Percentiles rank a stretch among this genome's conserved stretches.
Evolutionary conservation across 30 jellyfish, hydroid and myxozoan species (phyloP).

Genomic region (Nemopilema nomurai): DNA sequence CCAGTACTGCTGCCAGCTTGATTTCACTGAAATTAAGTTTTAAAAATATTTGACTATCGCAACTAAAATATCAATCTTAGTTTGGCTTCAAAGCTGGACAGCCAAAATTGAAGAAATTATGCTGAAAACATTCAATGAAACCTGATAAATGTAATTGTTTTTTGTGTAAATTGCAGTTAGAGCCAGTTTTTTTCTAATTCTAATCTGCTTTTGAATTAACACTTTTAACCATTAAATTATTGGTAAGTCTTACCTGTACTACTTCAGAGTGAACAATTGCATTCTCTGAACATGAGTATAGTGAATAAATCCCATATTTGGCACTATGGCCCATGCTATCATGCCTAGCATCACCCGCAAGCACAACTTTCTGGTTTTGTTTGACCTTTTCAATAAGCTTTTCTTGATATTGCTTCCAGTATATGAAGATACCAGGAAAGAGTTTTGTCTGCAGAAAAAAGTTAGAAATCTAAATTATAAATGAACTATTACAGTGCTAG

Average conservation of each 20-base stretch:
- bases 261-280: conserved; percentile 42
- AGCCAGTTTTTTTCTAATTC: conserved; percentile 2
- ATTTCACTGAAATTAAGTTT: conserved; percentile 14
- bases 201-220: neutral
- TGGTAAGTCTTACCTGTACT: conserved; percentile 47
- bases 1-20: conserved; percentile 66
- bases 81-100: conserved; percentile 4
- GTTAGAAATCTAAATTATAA: neutral
- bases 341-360: conserved; percentile 56
- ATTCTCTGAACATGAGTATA: conserved; percentile 38
- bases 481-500: conserved; percentile 4
- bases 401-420: conserved; percentile 26
- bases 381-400: conserved; percentile 13
- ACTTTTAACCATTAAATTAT: neutral
- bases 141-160: neutral
- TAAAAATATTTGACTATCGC: conserved; percentile 12
- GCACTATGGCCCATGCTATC: conserved; percentile 57
- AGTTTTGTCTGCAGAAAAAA: conserved; percentile 26
- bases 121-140: neutral
- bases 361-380: conserved; percentile 29
- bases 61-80: conserved; percentile 1
- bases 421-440: conserved; percentile 30
- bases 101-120: conserved; percentile 10
- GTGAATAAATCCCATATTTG: conserved; percentile 20
- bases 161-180: conserved; percentile 2